A percentile compares a stretch with the other conserved stretches of the same genome.
Conservation (phyloP, 2,888 invertebrate genomes). For the Meiosimyza decipiens region DNA sequence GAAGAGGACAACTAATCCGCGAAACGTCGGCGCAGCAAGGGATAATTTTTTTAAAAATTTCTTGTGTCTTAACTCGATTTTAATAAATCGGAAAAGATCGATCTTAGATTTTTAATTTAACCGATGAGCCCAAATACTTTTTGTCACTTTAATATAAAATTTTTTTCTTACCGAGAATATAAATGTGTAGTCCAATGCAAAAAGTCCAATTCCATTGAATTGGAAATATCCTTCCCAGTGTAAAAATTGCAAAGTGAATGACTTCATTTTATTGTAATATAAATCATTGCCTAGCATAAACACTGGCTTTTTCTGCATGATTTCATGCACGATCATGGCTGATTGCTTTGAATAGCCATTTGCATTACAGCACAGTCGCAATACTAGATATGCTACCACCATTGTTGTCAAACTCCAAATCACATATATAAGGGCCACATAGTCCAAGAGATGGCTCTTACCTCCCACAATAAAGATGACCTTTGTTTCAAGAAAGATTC, state of each 20-base stretch:
- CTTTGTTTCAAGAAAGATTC: constrained; percentile 64
- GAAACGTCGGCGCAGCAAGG: too few relatives aligned
- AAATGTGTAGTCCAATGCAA: constrained; percentile 65
- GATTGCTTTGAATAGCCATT: constrained; percentile 62
- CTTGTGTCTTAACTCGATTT: too few relatives aligned
- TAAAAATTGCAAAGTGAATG: constrained; percentile 65
- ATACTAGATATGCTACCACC: constrained; percentile 60
- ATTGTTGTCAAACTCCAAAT: constrained; percentile 61
- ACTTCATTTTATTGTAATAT: constrained; percentile 67
- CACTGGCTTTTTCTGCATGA: constrained; percentile 66
- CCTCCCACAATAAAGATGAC: constrained; percentile 62
- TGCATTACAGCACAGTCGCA: constrained; percentile 62
- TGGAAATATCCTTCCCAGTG: constrained; percentile 66
- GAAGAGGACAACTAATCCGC: too few relatives aligned
- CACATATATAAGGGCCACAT: constrained; percentile 58
- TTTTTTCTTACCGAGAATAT: constrained; percentile 63
- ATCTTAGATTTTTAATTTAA: not conserved
- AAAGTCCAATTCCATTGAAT: constrained; percentile 65
- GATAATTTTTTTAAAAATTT: too few relatives aligned
- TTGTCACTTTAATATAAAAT: not conserved
- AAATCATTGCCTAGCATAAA: constrained; percentile 66
- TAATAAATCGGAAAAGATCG: too few relatives aligned
- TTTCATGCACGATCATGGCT: constrained; percentile 66
- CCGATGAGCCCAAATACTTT: not conserved
- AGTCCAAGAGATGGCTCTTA: constrained; percentile 56